These are phyloP conservation scores for Anabas testudineus DNA, from an alignment of 2,797 vertebrate species.

Conservation along the genomic window DNA sequence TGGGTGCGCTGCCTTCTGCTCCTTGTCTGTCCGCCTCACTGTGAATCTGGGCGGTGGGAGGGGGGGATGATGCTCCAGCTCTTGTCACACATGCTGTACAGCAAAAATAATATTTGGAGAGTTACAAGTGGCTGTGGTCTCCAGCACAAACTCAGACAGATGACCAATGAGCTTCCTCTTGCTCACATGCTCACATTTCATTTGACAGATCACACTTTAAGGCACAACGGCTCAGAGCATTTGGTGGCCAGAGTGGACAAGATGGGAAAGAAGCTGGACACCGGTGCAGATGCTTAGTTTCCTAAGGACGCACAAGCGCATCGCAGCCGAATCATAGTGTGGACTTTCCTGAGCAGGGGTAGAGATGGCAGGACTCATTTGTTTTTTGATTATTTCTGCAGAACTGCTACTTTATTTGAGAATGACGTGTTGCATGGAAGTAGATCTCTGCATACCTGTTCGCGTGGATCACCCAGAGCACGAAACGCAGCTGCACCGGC, in stretches of 20 bases:
- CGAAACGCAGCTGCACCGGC: conserved; percentile 77
- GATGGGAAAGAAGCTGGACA: conserved; percentile 52
- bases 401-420: conserved; percentile 63
- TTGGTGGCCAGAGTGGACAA: conserved; percentile 53
- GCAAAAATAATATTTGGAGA: conserved; percentile 79
- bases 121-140: conserved; percentile 72
- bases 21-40: neutral
- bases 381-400: conserved; percentile 56
- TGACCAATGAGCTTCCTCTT: conserved; percentile 70
- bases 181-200: conserved; percentile 65
- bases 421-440: conserved; percentile 76
- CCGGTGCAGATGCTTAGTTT: conserved; percentile 37
- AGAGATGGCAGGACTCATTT: conserved; percentile 75
- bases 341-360: conserved; percentile 31
- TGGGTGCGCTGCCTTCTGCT: neutral
- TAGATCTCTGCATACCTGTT: conserved; percentile 87
- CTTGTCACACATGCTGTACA: conserved; percentile 62
- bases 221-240: conserved; percentile 64
- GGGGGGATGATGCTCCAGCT: conserved; percentile 48
- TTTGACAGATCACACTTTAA: conserved; percentile 72
- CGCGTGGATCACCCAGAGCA: conserved; percentile 85
- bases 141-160: conserved; percentile 54
- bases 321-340: conserved; percentile 17
- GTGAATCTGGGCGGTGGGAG: conserved; percentile 27
- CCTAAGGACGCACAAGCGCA: conserved; percentile 55